Evolutionary conservation across 2,888 invertebrate genomes (phyloP).

Genomic region (Scaptomyza flava): DNA sequence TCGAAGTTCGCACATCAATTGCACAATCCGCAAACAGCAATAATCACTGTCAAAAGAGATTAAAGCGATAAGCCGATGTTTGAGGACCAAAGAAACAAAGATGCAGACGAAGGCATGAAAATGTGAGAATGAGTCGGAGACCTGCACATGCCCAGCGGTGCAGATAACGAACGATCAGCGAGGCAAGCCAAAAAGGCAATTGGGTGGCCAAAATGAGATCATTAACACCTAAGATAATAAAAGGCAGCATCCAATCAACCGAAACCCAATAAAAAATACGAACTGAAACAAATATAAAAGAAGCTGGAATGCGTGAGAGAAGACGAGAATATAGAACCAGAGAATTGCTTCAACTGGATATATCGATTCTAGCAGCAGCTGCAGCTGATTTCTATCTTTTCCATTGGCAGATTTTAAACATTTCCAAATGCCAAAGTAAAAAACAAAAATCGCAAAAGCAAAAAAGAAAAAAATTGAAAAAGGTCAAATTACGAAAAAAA

Average conservation of each 20-base stretch:
- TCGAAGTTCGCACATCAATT: constrained; percentile 81
- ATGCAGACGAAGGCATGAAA: constrained; percentile 14
- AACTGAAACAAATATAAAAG: constrained; percentile 6
- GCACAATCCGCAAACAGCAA: constrained; percentile 81
- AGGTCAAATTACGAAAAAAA: constrained; percentile 22
- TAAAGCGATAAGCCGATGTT: constrained; percentile 79
- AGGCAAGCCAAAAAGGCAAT: constrained; percentile 61
- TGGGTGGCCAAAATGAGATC: constrained; percentile 84
- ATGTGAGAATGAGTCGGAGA: constrained; percentile 19
- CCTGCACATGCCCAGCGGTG: constrained; percentile 50
- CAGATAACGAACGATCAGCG: constrained; percentile 61
- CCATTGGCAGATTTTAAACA: constrained; percentile 80
- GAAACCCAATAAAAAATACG: constrained; percentile 18
- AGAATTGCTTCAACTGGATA: neutral
- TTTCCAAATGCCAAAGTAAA: constrained; percentile 55
- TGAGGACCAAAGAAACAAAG: constrained; percentile 44
- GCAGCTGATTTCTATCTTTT: constrained; percentile 81
- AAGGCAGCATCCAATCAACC: constrained; percentile 51
- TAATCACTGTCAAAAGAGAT: constrained; percentile 81
- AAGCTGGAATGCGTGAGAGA: constrained; percentile 72
- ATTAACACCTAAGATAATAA: constrained; percentile 84
- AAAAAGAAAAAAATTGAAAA: constrained; percentile 17
- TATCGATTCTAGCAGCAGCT: constrained; percentile 7
- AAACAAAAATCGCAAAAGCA: neutral
- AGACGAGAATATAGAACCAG: neutral